Base-by-base conservation (phyloP, 2,888 invertebrate species). In the Hipparchia semele region DNA sequence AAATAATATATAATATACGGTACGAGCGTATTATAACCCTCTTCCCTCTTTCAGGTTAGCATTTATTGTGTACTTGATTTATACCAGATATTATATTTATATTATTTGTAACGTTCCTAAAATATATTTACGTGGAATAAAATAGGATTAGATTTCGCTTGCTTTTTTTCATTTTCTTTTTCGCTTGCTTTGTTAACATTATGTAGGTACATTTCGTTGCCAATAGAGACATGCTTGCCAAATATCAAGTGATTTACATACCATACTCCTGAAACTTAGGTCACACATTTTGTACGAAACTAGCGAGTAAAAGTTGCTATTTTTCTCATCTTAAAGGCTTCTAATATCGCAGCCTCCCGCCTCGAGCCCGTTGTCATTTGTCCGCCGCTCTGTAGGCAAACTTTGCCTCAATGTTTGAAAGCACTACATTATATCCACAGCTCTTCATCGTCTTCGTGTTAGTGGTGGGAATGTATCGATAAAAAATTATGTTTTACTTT, bases 321-420 rank as follows among this genome's bases (percentile, higher is more conserved):
- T 92, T 91, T 92, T 92, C 90, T 86, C 91, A 88, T 91, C 90
- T 91, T 92, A 90, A 90, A 91, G 90, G 88, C 92, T 90, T 92
- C 91, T 91, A 91, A 92, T 92, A 92, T 91, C 88, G 84, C 86
- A 83, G 87, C 83, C 83, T 85, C 85, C 87, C 83, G 90, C 89
- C 90, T 83, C 85, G 83, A 89, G 90, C 87, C 86, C 87, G 90
- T 88, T 91, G 92, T 92, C 92, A 91, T 92, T 92, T 92, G 91
- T 91, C 91, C 89, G 88, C 86, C 82, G 81, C 87, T 86, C 87
- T 83, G 89, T 88, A 91, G 86, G 90, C 90, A 92, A 93, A 92
- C 91, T 91, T 91, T 87, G 87, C 87, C 87, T 85, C 89, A 87
- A 86, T 92, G 90, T 92, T 92, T 90, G 91, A 91, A 90, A 91